A percentile compares a stretch with the other conserved stretches of the same genome.
These are phyloP conservation scores for Crotalus viridis DNA, from an alignment of 2,113 vertebrate genomes.

Conservation along the genomic window DNA sequence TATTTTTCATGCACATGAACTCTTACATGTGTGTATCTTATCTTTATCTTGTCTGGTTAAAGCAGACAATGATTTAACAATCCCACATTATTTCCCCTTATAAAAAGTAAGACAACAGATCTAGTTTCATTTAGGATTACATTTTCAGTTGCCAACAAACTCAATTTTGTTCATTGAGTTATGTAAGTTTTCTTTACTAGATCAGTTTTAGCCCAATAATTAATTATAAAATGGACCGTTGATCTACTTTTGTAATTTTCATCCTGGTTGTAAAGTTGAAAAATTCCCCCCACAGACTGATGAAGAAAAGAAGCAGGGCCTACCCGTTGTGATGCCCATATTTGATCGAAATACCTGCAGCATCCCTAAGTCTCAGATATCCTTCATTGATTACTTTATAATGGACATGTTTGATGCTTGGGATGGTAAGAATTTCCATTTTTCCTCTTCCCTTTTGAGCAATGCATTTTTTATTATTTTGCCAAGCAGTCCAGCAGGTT, in stretches of 20 bases:
- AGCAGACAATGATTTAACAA: neutral
- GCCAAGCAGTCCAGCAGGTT: neutral
- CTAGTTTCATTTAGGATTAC: neutral
- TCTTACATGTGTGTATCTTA: neutral
- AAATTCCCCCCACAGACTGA: constrained; percentile 80
- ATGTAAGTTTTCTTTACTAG: neutral
- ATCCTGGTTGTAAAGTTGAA: neutral
- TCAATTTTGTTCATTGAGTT: neutral
- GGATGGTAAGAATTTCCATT: constrained; percentile 82
- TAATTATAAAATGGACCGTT: neutral
- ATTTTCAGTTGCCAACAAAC: neutral
- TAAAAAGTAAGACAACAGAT: neutral
- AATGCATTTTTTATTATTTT: constrained; percentile 5
- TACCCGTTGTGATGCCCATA: constrained; percentile 97
- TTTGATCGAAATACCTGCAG: constrained; percentile 96
- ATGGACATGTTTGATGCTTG: constrained; percentile 96
- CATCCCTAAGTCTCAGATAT: constrained; percentile 96
- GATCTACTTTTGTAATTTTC: neutral
- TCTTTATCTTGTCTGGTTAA: neutral
- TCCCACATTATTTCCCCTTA: neutral
- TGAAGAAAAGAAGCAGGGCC: constrained; percentile 91
- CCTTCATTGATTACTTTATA: constrained; percentile 98
- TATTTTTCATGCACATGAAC: neutral
- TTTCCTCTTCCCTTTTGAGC: neutral
- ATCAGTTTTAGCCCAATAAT: no score